Evolutionary conservation across 2,113 vertebrate species (phyloP).

Genomic region (Hemicordylus capensis): DNA sequence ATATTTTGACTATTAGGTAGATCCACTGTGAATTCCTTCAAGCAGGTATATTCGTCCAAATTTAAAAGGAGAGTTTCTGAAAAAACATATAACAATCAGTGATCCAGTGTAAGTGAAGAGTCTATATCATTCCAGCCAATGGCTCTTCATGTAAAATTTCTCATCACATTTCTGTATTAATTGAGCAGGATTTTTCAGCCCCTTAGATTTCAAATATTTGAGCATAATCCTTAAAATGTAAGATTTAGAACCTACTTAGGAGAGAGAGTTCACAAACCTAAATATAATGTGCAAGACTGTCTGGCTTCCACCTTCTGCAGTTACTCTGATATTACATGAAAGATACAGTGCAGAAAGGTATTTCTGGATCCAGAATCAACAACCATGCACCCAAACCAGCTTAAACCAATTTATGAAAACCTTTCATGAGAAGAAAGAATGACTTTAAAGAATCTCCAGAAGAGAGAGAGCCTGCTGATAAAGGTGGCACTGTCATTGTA

Average conservation of each 20-base stretch:
- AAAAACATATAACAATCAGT: background rate
- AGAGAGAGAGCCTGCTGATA: too few relatives aligned
- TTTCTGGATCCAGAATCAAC: too few relatives aligned
- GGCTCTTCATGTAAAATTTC: background rate
- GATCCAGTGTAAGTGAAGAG: background rate
- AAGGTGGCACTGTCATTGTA: too few relatives aligned
- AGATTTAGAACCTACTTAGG: background rate
- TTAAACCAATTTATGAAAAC: too few relatives aligned
- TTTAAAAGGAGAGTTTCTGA: conserved; percentile 51
- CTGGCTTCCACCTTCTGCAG: too few relatives aligned
- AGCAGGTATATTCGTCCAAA: conserved; percentile 55
- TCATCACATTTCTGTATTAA: background rate
- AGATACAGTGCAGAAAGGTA: too few relatives aligned
- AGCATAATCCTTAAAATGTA: background rate
- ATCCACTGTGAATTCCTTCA: conserved; percentile 60
- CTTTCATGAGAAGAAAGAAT: too few relatives aligned
- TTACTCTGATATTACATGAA: too few relatives aligned
- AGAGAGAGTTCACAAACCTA: too few relatives aligned
- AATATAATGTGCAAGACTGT: too few relatives aligned
- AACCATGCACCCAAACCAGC: too few relatives aligned
- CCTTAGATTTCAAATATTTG: background rate
- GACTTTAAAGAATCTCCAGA: too few relatives aligned
- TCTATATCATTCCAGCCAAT: background rate
- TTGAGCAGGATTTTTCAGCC: background rate
- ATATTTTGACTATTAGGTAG: background rate